A percentile compares a stretch with the other conserved stretches of the same genome.
Evolutionary conservation across 2,113 vertebrate species (phyloP).

Genomic region (Pituophis catenifer): DNA sequence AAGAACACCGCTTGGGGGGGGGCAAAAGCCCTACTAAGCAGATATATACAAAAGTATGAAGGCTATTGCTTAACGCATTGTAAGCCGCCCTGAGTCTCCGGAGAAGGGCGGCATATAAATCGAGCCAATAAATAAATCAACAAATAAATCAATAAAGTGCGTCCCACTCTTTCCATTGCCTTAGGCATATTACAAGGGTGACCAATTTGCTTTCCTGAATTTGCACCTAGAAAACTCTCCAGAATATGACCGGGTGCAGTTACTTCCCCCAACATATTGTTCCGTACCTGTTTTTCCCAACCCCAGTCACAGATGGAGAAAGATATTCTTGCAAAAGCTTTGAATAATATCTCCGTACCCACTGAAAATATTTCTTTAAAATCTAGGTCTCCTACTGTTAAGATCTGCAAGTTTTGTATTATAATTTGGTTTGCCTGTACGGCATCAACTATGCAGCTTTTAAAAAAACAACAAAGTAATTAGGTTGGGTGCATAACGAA

Average conservation of each 20-base stretch:
- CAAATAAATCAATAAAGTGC: no score
- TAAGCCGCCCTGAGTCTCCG: no score
- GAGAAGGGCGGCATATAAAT: no score
- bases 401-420: constrained; percentile 34
- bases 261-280: background rate
- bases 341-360: constrained; percentile 54
- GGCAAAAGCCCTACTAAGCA: no score
- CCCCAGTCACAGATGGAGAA: constrained; percentile 24
- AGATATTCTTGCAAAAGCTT: constrained; percentile 38
- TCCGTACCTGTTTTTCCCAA: background rate
- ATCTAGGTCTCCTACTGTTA: constrained; percentile 53
- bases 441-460: constrained; percentile 37
- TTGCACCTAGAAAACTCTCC: background rate
- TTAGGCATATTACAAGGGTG: background rate
- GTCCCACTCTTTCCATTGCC: background rate
- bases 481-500: constrained; percentile 47
- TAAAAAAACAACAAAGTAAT: constrained; percentile 3
- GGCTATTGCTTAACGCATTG: no score
- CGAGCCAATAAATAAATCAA: no score
- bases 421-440: constrained; percentile 36
- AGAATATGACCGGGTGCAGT: background rate
- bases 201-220: background rate
- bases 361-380: constrained; percentile 47
- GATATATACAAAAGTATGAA: no score
- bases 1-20: no score